Percentiles rank a stretch among this genome's conserved stretches.
Conservation (phyloP, 2,113 vertebrate species). For the Echinops telfairi region DNA sequence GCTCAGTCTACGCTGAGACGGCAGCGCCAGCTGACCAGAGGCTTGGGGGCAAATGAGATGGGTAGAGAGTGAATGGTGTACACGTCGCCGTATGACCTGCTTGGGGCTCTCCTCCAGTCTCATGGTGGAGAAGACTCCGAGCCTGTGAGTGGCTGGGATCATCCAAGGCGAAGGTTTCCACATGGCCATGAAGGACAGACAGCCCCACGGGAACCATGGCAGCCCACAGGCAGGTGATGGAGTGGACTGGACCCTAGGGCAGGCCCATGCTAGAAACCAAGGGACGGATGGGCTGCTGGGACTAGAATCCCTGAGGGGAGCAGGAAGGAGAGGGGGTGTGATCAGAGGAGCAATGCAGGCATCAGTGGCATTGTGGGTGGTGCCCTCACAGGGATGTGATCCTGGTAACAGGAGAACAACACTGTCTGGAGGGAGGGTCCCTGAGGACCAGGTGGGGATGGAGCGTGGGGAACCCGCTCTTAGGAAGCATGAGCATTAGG, state of each 20-base stretch:
- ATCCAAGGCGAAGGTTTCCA: not conserved
- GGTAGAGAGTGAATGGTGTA: too few species aligned
- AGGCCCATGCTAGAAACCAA: not conserved
- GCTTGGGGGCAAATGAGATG: not conserved
- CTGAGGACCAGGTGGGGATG: not conserved
- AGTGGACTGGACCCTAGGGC: not conserved
- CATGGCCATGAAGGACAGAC: not conserved
- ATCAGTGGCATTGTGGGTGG: not conserved
- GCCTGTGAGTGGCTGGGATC: not conserved
- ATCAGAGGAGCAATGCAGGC: not conserved
- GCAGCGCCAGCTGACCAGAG: not conserved
- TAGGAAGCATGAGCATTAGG: not conserved
- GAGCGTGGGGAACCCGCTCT: not conserved
- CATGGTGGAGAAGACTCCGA: not conserved
- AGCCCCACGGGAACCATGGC: not conserved
- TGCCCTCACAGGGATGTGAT: rapidly evolving
- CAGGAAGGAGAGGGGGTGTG: not conserved
- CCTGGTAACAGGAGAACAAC: not conserved
- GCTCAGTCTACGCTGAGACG: not conserved
- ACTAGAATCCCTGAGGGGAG: not conserved
- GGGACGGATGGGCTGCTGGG: too few species aligned
- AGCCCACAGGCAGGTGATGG: not conserved
- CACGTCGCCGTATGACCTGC: not conserved
- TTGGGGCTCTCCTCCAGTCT: too few species aligned
- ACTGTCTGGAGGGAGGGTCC: too few species aligned